Base-by-base conservation (phyloP, 2,888 invertebrate species). In the Melieria picta region DNA sequence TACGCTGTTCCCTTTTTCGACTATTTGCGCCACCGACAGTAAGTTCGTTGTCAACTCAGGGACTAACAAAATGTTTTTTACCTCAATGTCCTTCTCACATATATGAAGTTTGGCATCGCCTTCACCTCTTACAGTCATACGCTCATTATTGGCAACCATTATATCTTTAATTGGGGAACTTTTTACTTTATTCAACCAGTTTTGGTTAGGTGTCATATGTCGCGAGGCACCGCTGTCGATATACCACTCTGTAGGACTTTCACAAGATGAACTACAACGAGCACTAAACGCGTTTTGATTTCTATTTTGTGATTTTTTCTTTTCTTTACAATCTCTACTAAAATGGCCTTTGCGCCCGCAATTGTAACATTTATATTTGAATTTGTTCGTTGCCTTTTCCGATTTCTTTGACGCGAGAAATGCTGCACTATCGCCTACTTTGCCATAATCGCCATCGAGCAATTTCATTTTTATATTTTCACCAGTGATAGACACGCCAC, bases 291-390 rank as follows among this genome's bases (percentile, higher is more conserved):
- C 62, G 5, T 63, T 11, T 68, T n/a, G n/a, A n/a, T n/a, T n/a
- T n/a, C n/a, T n/a, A n/a, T n/a, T n/a, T n/a, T n/a, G n/a, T n/a
- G n/a, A n/a, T n/a, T n/a, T n/a, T n/a, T n/a, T n/a, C n/a, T n/a
- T n/a, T n/a, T n/a, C n/a, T n/a, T n/a, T n/a, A n/a, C n/a, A n/a
- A n/a, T n/a, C 68, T 68, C 50, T 68, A 43, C 68, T 68, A 45
- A 68, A 61, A 68, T 68, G 68, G 2, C 68, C 62, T 55, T 55
- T 68, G 7, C 62, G 52, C 1, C 68, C 68, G 16, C 55, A 68
- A 62, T 68, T 68, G 13, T 68, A 68, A 13, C 68, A 68, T 11
- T 68, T 68, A 7, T 4, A 42, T 11, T 60, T 67, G 10, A 7
- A 10, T 50, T 67, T 67, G 48, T 67, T 67, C 10, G 30, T 6